Conservation (phyloP, 53 echinoderm and acorn worm species). For the Crossaster papposus region DNA sequence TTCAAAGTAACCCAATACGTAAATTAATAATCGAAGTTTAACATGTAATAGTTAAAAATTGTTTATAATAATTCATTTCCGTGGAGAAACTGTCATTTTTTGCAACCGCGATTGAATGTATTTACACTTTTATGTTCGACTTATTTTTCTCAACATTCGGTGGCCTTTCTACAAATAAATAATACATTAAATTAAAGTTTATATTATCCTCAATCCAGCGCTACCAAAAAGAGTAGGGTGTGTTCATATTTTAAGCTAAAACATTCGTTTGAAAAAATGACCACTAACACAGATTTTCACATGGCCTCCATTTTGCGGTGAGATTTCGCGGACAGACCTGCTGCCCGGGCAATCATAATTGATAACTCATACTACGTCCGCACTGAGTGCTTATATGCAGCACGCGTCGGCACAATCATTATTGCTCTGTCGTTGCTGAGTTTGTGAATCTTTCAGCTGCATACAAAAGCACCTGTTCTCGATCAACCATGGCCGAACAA, state of each 20-base stretch:
- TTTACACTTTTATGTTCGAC: neutral
- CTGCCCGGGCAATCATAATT: conserved; percentile 10
- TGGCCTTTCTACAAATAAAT: neutral
- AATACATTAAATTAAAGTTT: neutral
- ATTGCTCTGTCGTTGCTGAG: neutral
- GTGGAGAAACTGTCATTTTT: neutral
- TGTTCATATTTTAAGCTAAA: neutral
- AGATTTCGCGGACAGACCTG: conserved; percentile 1
- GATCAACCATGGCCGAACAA: conserved; percentile 10
- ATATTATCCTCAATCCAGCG: conserved; percentile 14
- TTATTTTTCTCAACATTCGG: neutral
- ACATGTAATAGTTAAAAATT: neutral
- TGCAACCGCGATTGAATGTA: neutral
- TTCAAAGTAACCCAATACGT: neutral
- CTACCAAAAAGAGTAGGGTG: neutral
- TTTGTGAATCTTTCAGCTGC: no score
- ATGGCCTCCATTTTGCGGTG: conserved; percentile 19
- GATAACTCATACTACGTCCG: conserved; percentile 27
- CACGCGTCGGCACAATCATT: neutral
- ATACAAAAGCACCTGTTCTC: neutral
- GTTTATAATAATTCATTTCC: neutral
- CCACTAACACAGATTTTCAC: conserved; percentile 25
- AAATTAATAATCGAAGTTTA: neutral
- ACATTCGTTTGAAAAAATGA: conserved; percentile 33
- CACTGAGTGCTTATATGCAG: neutral